Evolutionary conservation across 2,113 vertebrate genomes (phyloP), one percentile per base, ranked within the genome.

Genomic region (Ochotona princeps): DNA sequence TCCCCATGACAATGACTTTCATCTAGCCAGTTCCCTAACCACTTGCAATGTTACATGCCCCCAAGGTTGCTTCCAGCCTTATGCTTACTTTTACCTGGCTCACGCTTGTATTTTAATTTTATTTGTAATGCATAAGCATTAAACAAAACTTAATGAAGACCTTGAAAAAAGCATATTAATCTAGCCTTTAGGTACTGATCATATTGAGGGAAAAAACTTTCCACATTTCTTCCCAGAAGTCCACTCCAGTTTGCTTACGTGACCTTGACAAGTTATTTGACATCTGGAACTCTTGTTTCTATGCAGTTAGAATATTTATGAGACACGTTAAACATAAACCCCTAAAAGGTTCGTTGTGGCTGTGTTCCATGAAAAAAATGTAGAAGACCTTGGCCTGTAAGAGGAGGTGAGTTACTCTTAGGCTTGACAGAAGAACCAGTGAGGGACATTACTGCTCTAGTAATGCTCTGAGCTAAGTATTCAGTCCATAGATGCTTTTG

Each of bases 91-190:
- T 67, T 17, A 73, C 38, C 30, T 30, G 10, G 8, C 73, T 89
- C 47, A 80, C n/a, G 51, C 26, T 78, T 54, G 1, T 57, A 25
- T 60, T 90, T 57, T 57, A 18, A 5, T 57, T 57, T 57, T 57
- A 6, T 57, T 57, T 57, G 0, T 57, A 44, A 44, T 18, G 14
- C 5, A 49, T 80, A 82, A 89, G 80, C 32, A 67, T 60, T 73
- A 65, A 79, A 20, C 51, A 30, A 69, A 82, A 69, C 8, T 15
- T 63, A 73, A 44, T 21, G 63, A 80, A 12, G 17, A 49, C 65
- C 17, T 32, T 67, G 63, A 75, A 94, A 73, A 61, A 90, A 94
- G 73, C 18, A 54, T 54, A 54, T 76, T 80, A 79, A 17, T 30
- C 10, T 54, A 74, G n/a, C 44, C 14, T 74, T 65, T 69, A 23